Percentiles rank a stretch among this genome's conserved stretches.
phyloP scores from a whole-genome alignment of 2,113 vertebrate species.

The Copsychus sechellarum region DNA sequence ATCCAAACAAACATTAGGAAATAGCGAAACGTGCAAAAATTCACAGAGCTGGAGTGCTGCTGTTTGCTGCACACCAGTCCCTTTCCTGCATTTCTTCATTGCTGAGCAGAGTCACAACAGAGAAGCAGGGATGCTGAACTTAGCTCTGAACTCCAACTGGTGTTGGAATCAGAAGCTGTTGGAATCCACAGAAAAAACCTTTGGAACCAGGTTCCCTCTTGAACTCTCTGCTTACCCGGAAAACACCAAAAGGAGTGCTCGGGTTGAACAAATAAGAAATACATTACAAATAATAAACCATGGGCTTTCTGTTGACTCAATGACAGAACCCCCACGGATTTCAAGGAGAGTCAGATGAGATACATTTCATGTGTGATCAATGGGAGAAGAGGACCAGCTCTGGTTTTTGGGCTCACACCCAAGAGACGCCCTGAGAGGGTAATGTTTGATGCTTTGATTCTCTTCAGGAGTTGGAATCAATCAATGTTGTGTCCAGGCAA shows the following conservation, averaged over 20 bases:
- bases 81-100: neutral
- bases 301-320: neutral
- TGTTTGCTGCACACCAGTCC: neutral
- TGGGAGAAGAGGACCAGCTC: neutral
- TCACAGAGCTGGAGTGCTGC: constrained; percentile 5
- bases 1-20: constrained; percentile 57
- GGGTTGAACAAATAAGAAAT: constrained; percentile 49
- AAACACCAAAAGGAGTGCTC: neutral
- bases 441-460: neutral
- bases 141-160: neutral
- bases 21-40: constrained; percentile 42
- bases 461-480: neutral
- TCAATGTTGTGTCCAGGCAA: neutral
- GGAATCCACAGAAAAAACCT: neutral
- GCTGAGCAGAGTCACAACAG: neutral
- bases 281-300: constrained; percentile 21
- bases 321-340: neutral
- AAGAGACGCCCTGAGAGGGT: neutral
- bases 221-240: neutral
- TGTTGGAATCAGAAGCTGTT: neutral
- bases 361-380: neutral
- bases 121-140: neutral
- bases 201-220: neutral
- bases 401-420: neutral
- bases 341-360: neutral